Evolutionary conservation across 1,140 invertebrate genomes (phyloP).

Genomic region (Theocolax elegans): DNA sequence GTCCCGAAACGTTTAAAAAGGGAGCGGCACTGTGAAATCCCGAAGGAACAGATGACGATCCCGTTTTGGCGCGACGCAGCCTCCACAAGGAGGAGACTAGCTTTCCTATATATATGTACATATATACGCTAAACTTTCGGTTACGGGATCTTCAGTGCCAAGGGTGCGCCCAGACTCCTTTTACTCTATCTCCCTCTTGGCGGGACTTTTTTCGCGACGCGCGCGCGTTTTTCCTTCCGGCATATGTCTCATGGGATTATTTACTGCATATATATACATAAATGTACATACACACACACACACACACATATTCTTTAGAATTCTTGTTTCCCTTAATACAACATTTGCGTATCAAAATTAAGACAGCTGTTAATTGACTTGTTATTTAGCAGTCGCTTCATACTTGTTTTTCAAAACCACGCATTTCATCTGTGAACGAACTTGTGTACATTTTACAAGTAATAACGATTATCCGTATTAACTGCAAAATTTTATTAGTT

Average conservation of each 20-base stretch:
- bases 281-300: too few relatives aligned
- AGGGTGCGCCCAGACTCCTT: slow-evolving; percentile 1
- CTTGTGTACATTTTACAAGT: too few relatives aligned
- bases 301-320: background rate
- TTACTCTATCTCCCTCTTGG: background rate
- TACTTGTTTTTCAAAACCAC: too few relatives aligned
- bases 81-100: background rate
- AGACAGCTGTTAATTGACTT: background rate
- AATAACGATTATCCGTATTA: too few relatives aligned
- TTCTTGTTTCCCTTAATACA: background rate
- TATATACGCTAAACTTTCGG: slow-evolving; percentile 15
- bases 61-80: slow-evolving; percentile 51
- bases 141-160: slow-evolving; percentile 24
- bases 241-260: background rate
- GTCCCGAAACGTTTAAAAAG: slow-evolving; percentile 17
- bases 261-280: too few relatives aligned
- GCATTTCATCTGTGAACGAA: too few relatives aligned
- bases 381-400: too few relatives aligned
- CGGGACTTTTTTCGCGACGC: slow-evolving; percentile 10
- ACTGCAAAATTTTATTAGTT: too few relatives aligned
- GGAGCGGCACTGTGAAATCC: slow-evolving; percentile 48
- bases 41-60: slow-evolving; percentile 63
- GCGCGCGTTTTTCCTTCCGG: slow-evolving; percentile 13
- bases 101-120: background rate
- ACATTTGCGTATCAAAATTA: background rate